These are phyloP conservation scores for Proisotoma minuta DNA, from an alignment of 2,888 invertebrate species.

Conservation along the genomic window DNA sequence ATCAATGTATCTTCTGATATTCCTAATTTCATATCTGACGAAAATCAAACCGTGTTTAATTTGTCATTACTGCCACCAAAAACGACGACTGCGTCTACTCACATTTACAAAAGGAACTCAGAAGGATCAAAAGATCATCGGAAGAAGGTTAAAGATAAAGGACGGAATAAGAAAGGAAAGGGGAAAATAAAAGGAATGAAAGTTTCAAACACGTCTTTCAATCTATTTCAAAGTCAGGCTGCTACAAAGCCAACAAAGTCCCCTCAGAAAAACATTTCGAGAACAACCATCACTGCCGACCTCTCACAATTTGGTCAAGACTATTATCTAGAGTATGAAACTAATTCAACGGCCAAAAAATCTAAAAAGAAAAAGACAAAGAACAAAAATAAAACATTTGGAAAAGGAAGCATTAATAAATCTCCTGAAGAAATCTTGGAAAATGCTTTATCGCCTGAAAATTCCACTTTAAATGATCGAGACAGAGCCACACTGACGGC, in stretches of 20 bases:
- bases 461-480: too few relatives aligned
- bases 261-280: background rate
- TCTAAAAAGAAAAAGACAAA: background rate
- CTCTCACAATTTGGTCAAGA: background rate
- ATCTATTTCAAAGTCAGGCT: too few relatives aligned
- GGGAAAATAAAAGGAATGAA: too few relatives aligned
- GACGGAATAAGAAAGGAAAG: background rate
- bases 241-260: background rate
- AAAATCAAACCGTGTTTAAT: too few relatives aligned
- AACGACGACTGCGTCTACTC: background rate
- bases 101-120: background rate
- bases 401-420: background rate
- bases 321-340: background rate
- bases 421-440: background rate
- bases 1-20: background rate
- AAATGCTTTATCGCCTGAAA: background rate
- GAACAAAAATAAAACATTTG: background rate
- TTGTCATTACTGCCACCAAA: too few relatives aligned
- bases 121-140: background rate
- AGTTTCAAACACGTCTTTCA: background rate
- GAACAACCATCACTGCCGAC: background rate
- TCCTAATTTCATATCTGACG: too few relatives aligned
- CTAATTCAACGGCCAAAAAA: background rate
- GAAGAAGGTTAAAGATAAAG: background rate
- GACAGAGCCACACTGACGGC: conserved; percentile 7